Conservation (phyloP, 2,888 invertebrate genomes). For the Tipula vernalis region DNA sequence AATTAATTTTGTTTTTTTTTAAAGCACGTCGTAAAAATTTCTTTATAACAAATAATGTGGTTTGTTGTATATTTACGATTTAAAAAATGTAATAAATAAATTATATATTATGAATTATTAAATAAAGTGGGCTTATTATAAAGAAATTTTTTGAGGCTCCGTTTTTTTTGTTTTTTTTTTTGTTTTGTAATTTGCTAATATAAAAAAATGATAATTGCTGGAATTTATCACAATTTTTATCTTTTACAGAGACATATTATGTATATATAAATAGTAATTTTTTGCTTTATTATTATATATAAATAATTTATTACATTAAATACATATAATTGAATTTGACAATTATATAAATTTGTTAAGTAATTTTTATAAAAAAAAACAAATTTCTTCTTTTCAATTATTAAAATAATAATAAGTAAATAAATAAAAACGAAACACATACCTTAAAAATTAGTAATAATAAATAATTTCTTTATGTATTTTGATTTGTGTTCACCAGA, state of each 20-base stretch:
- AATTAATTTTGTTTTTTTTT: neutral
- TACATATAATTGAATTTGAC: constrained; percentile 5
- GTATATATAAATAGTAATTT: neutral
- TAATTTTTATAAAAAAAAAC: neutral
- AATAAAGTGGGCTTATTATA: neutral
- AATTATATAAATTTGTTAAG: neutral
- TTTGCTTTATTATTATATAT: neutral
- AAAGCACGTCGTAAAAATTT: neutral
- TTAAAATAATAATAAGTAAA: neutral
- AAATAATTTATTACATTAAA: neutral
- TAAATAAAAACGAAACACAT: neutral
- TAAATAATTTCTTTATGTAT: neutral
- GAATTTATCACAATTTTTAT: neutral
- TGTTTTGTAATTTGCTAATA: neutral
- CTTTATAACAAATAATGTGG: neutral
- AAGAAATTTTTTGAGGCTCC: neutral
- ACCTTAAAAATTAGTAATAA: neutral
- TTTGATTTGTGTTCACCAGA: neutral
- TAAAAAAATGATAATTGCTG: constrained; percentile 8
- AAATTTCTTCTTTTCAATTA: neutral
- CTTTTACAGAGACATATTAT: constrained; percentile 6
- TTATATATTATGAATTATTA: neutral
- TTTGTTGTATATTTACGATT: neutral
- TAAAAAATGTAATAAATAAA: neutral
- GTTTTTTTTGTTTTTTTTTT: neutral